Conservation (phyloP, 2,113 vertebrate genomes). For the Aegotheles bennettii region DNA sequence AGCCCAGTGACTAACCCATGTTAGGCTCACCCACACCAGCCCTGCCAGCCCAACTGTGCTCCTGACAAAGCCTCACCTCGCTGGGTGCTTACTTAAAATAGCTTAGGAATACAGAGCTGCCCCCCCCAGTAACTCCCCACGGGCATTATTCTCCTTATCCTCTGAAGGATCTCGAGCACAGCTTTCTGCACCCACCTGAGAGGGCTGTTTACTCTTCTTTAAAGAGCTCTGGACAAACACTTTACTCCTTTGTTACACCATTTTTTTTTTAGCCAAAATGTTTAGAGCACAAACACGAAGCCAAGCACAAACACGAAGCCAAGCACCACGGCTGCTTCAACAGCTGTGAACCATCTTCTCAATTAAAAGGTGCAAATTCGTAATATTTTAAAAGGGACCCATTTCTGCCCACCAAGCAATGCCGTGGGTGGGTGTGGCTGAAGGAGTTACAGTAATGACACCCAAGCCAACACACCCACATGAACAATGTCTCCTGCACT, state of each 20-base stretch:
- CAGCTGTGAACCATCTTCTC: not conserved
- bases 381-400: not conserved
- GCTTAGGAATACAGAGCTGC: not conserved
- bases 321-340: not conserved
- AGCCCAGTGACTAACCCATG: fast-evolving
- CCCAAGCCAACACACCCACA: slow-evolving; percentile 69
- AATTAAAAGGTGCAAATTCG: not conserved
- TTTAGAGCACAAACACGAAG: not conserved
- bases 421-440: slow-evolving; percentile 53
- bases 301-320: not conserved
- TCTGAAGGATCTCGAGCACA: not conserved
- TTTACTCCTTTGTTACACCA: not conserved
- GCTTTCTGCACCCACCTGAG: not conserved
- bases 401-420: slow-evolving; percentile 30
- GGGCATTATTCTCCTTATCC: not conserved
- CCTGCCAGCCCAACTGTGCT: fast-evolving
- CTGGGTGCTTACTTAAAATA: not conserved
- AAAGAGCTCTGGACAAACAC: not conserved
- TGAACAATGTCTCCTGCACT: slow-evolving; percentile 57
- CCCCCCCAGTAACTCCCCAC: not conserved
- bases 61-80: not conserved
- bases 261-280: not conserved
- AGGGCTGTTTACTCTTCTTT: not conserved
- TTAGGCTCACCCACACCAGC: fast-evolving
- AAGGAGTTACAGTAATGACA: slow-evolving; percentile 44